Conservation (phyloP, 2,888 invertebrate genomes). For the Girardia tigrina region DNA sequence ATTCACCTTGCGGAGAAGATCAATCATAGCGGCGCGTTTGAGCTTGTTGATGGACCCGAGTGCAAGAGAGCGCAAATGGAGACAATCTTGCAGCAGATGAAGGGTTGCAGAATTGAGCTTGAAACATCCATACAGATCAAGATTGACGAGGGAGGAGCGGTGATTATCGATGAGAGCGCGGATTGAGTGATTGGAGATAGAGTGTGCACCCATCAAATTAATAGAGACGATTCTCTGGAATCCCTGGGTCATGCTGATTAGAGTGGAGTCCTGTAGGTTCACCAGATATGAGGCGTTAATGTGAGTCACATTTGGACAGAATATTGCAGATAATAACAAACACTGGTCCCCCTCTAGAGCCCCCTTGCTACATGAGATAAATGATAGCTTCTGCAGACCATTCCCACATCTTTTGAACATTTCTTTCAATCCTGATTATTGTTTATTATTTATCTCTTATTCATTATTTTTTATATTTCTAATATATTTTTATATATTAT, state of each 20-base stretch:
- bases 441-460: too few species aligned
- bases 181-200: background rate
- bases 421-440: constrained; percentile 15
- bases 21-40: background rate
- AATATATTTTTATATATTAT: too few species aligned
- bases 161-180: background rate
- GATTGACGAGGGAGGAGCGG: background rate
- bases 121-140: constrained; percentile 34
- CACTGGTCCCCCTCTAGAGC: constrained; percentile 33
- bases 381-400: constrained; percentile 11
- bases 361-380: constrained; percentile 28
- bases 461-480: too few species aligned
- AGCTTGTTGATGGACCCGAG: constrained; percentile 20
- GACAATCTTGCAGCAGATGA: background rate
- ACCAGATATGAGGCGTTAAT: constrained; percentile 29
- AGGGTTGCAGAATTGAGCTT: constrained; percentile 11
- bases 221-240: constrained; percentile 12
- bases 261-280: constrained; percentile 29
- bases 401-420: constrained; percentile 18
- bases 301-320: constrained; percentile 27
- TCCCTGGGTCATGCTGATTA: constrained; percentile 25
- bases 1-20: constrained; percentile 17
- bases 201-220: constrained; percentile 28
- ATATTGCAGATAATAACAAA: constrained; percentile 27
- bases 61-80: background rate